phyloP scores from a whole-genome alignment of 2,113 vertebrate genomes.

The Clupea harengus region DNA sequence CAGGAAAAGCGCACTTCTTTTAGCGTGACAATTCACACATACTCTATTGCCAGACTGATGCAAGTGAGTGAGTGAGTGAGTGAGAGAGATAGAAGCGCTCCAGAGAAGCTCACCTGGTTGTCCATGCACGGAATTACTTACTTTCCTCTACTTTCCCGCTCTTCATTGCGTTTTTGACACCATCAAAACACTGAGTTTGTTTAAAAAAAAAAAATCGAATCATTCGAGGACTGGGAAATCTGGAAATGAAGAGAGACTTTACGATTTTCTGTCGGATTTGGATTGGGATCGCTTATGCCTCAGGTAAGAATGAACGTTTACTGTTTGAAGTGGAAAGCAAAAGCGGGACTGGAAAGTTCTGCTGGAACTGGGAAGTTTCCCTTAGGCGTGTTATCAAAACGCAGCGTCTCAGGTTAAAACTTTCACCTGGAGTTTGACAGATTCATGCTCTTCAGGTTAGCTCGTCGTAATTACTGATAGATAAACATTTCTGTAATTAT shows the following conservation, averaged over 20 bases:
- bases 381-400: neutral
- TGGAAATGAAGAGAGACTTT: slow-evolving; percentile 86
- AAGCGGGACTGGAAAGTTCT: slow-evolving; percentile 4
- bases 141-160: slow-evolving; percentile 19
- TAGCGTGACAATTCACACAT: slow-evolving; percentile 52
- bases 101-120: slow-evolving; percentile 64
- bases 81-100: neutral
- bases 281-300: slow-evolving; percentile 79
- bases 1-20: slow-evolving; percentile 49
- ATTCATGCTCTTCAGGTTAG: neutral
- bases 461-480: neutral
- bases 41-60: slow-evolving; percentile 34
- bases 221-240: slow-evolving; percentile 62
- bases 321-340: neutral
- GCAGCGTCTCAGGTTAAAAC: neutral
- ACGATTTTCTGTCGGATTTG: slow-evolving; percentile 81
- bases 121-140: slow-evolving; percentile 47
- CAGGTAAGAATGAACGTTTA: slow-evolving; percentile 74
- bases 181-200: slow-evolving; percentile 30
- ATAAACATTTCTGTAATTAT: neutral
- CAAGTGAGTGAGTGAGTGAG: slow-evolving; percentile 2
- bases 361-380: too few species aligned
- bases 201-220: slow-evolving; percentile 40
- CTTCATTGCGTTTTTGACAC: slow-evolving; percentile 32
- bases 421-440: neutral